Evolutionary conservation across 2,797 vertebrate genomes (phyloP).

Genomic region (Eulemur mongoz): DNA sequence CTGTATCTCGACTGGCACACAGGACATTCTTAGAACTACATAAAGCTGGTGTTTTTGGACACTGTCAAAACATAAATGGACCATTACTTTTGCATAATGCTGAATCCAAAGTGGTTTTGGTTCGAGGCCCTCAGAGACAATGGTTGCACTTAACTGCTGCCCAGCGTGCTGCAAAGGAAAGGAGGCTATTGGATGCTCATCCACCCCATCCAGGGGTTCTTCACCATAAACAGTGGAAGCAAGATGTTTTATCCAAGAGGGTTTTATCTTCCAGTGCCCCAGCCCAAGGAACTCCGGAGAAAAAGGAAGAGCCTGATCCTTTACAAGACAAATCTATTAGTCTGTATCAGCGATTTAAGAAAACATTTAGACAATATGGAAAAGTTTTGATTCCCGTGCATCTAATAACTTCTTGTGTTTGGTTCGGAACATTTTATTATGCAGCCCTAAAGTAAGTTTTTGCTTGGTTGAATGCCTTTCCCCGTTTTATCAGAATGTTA

Average conservation of each 20-base stretch:
- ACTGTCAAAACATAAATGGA: constrained; percentile 75
- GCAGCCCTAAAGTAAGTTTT: constrained; percentile 96
- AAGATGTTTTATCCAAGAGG: constrained; percentile 53
- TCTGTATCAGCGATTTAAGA: constrained; percentile 96
- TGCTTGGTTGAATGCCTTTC: constrained; percentile 39
- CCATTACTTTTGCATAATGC: constrained; percentile 31
- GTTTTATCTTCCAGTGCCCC: constrained; percentile 14
- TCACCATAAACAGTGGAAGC: constrained; percentile 62
- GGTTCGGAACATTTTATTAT: constrained; percentile 98
- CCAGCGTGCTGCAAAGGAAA: constrained; percentile 82
- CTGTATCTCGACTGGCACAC: constrained; percentile 80
- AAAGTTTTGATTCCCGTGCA: constrained; percentile 98
- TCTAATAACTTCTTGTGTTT: constrained; percentile 93
- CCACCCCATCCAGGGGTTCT: constrained; percentile 53
- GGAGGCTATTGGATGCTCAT: constrained; percentile 73
- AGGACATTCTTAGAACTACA: constrained; percentile 76
- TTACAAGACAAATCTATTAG: constrained; percentile 95
- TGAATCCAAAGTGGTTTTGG: constrained; percentile 77
- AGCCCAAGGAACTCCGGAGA: constrained; percentile 61
- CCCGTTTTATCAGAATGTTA: constrained; percentile 33
- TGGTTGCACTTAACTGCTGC: constrained; percentile 85
- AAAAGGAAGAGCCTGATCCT: constrained; percentile 90
- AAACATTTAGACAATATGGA: constrained; percentile 96
- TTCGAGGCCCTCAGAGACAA: constrained; percentile 72
- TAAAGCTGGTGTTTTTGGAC: constrained; percentile 69